These are phyloP conservation scores for Scortum barcoo DNA, from an alignment of 2,113 vertebrate species.

Conservation along the genomic window DNA sequence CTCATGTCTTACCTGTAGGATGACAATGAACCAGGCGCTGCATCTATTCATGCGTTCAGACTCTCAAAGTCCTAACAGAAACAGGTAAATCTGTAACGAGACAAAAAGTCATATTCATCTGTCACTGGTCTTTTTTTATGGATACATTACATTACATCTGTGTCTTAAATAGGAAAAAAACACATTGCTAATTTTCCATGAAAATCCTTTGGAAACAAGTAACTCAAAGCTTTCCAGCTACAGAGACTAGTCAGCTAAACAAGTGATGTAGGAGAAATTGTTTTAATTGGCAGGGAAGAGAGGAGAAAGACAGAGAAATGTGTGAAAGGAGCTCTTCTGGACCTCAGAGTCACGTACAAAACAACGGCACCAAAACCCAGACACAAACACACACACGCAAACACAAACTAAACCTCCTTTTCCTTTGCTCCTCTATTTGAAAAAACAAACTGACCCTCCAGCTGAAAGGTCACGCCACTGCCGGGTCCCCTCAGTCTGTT, in stretches of 20 bases:
- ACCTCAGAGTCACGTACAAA: slow-evolving; percentile 10
- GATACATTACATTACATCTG: neutral
- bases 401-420: neutral
- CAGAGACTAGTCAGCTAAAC: slow-evolving; percentile 5
- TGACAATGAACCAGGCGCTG: slow-evolving; percentile 38
- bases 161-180: neutral
- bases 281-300: slow-evolving; percentile 68
- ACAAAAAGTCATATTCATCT: slow-evolving; percentile 34
- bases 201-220: slow-evolving; percentile 11
- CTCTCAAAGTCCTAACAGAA: slow-evolving; percentile 14
- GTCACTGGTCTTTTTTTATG: neutral
- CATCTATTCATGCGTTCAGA: slow-evolving; percentile 55
- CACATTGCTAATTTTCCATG: slow-evolving; percentile 2
- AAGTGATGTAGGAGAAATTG: slow-evolving; percentile 26
- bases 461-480: slow-evolving; percentile 75
- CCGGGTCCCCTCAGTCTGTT: slow-evolving; percentile 65
- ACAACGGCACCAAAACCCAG: neutral
- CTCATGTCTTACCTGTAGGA: slow-evolving; percentile 56
- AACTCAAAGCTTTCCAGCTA: slow-evolving; percentile 8
- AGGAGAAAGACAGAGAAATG: slow-evolving; percentile 52
- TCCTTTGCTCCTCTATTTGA: slow-evolving; percentile 27
- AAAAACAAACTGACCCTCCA: slow-evolving; percentile 65
- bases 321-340: slow-evolving; percentile 74
- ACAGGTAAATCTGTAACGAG: slow-evolving; percentile 36
- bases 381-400: neutral